Percentiles rank a stretch among this genome's conserved stretches.
Evolutionary conservation across 2,888 invertebrate genomes (phyloP).

Genomic region (Endotricha flammealis): DNA sequence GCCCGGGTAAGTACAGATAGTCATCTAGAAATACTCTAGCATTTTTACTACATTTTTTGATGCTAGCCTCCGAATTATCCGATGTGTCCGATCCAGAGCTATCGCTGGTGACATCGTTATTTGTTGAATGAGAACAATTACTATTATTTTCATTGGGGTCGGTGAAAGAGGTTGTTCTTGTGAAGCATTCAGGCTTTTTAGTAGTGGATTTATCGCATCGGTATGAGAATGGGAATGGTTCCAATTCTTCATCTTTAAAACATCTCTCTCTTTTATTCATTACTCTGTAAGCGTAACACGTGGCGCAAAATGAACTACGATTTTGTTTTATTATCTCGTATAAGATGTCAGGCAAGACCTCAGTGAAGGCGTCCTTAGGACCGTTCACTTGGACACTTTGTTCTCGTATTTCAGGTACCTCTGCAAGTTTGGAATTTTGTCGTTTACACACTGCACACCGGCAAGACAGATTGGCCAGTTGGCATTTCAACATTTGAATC

Average conservation of each 20-base stretch:
- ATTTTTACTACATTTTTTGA: conserved; percentile 15
- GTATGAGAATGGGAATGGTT: conserved; percentile 30
- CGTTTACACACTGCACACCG: conserved; percentile 32
- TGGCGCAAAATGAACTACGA: conserved; percentile 1
- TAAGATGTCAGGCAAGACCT: neutral
- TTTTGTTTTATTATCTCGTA: neutral
- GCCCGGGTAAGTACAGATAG: conserved; percentile 9
- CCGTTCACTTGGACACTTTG: conserved; percentile 3
- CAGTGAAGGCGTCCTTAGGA: neutral
- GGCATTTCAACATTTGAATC: conserved; percentile 40
- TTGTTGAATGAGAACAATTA: conserved; percentile 21
- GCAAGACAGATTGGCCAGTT: conserved; percentile 44
- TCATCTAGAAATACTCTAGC: conserved; percentile 32
- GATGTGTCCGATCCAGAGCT: too few species aligned
- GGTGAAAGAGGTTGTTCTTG: conserved; percentile 34
- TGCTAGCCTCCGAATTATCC: conserved; percentile 11
- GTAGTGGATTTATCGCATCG: conserved; percentile 37
- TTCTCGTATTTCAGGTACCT: neutral
- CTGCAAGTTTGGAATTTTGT: neutral
- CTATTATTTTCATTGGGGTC: too few species aligned
- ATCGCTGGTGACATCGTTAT: conserved; percentile 22
- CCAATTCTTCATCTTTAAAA: conserved; percentile 51
- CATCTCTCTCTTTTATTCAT: conserved; percentile 29
- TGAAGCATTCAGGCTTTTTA: conserved; percentile 19
- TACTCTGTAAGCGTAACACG: conserved; percentile 29